phyloP scores from a whole-genome alignment of 2,113 vertebrate species.

The Apus apus region DNA sequence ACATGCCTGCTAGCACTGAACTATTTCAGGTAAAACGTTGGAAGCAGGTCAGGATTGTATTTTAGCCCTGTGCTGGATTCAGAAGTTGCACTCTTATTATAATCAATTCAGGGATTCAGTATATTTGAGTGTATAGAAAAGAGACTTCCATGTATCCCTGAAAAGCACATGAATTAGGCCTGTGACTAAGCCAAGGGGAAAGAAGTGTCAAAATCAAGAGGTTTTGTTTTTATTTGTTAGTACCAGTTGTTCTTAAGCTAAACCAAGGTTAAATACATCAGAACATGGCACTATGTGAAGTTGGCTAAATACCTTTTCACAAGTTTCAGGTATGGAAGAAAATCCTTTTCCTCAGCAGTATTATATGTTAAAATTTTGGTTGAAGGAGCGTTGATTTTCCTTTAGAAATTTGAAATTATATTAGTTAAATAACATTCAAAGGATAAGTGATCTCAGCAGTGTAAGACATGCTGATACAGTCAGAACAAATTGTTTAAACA shows the following conservation, averaged over 20 bases:
- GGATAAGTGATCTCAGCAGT: neutral
- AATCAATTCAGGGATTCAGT: neutral
- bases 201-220: neutral
- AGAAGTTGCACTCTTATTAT: neutral
- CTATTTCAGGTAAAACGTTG: neutral
- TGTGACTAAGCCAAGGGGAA: neutral
- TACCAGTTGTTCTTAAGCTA: neutral
- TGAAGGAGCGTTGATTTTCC: neutral
- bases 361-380: neutral
- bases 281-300: neutral
- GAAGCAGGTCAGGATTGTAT: neutral
- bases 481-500: neutral
- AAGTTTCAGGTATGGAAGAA: neutral
- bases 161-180: neutral
- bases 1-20: neutral
- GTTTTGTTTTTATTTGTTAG: neutral
- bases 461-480: neutral
- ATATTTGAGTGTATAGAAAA: neutral
- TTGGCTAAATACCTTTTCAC: neutral
- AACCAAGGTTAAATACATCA: neutral
- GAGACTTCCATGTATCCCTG: fast-evolving
- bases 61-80: neutral
- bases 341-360: neutral
- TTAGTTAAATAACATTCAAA: neutral
- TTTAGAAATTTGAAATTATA: neutral